A percentile compares a stretch with the other conserved stretches of the same genome.
These are phyloP conservation scores for Aepyceros melampus DNA, from an alignment of 2,113 vertebrate genomes.

Conservation along the genomic window DNA sequence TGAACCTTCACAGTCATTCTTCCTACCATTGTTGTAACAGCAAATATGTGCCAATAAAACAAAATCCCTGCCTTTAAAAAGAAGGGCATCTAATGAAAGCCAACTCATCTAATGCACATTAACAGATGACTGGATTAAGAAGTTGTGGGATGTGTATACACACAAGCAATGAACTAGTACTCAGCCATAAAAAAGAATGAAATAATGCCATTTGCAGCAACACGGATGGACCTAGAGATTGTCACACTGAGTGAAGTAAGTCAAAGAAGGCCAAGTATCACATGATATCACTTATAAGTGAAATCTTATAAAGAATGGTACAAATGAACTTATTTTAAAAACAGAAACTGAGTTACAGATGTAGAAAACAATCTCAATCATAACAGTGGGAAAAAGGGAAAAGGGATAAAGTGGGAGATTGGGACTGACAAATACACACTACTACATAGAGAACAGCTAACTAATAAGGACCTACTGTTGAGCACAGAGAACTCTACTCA, in stretches of 20 bases:
- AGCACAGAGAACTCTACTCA: not conserved
- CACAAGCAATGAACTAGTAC: not conserved
- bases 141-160: not conserved
- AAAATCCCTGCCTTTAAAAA: constrained; percentile 2
- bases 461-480: not conserved
- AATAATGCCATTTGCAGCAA: not conserved
- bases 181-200: not conserved
- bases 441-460: not conserved
- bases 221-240: not conserved
- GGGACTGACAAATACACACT: not conserved
- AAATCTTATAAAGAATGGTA: not conserved
- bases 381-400: not conserved
- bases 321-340: not conserved
- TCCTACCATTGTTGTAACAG: not conserved
- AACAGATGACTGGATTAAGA: not conserved
- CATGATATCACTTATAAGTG: not conserved
- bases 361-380: not conserved
- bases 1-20: not conserved
- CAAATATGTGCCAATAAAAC: not conserved
- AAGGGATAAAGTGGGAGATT: not conserved
- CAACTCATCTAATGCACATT: not conserved
- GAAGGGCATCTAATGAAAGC: not conserved
- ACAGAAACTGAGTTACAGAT: not conserved
- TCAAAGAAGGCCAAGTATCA: not conserved
- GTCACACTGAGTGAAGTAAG: not conserved